Evolutionary conservation across 37 sponge, comb jelly and placozoan species (phyloP), one percentile per base, ranked within the genome.

Genomic region (Hormiphora californensis): DNA sequence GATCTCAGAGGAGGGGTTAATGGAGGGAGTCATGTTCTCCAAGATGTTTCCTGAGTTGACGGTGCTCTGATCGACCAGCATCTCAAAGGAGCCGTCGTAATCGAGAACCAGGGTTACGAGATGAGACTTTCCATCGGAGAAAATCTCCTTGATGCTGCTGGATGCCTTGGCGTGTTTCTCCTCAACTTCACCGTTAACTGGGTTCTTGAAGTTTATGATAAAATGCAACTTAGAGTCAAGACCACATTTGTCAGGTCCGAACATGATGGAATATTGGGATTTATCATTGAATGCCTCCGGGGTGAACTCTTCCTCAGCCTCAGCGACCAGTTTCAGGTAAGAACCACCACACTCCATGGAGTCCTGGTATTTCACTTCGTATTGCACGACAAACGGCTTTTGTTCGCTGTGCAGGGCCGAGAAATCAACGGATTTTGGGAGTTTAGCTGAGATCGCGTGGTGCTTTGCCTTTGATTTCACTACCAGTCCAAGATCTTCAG

Each of bases 211-310:
- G 21, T 91, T 89, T 33, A 98, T 55, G 61, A 98, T 98, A 85
- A 98, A 92, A 68, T 98, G 99, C 5, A 98, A 37, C 92, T 95
- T 98, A 35, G 87, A 68, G 27, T 88, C 90, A 49, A 44, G 53
- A 35, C 99, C 99, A 87, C 99, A 98, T 55, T 91, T 93, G 90
- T 98, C 99, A 25, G 99, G 99, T 2, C 99, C 99, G 87, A 98
- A 98, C 99, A 98, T 98, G 85, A 98, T 93, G 51, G 95, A 93
- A 63, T 98, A 98, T 0, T 93, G 95, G 27, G 95, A 91, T 55
- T 92, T 91, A 61, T 98, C 99, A 31, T 91, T 81, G 73, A 98
- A 91, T 54, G 89, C 11, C 17, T 55, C 87, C 88, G 91, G 63
- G 1, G 40, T 32, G 53, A 85, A 49, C 51, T 49, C 85, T 7